phyloP scores from a whole-genome alignment of 2,888 invertebrate genomes.

The Torymus tubicola region DNA sequence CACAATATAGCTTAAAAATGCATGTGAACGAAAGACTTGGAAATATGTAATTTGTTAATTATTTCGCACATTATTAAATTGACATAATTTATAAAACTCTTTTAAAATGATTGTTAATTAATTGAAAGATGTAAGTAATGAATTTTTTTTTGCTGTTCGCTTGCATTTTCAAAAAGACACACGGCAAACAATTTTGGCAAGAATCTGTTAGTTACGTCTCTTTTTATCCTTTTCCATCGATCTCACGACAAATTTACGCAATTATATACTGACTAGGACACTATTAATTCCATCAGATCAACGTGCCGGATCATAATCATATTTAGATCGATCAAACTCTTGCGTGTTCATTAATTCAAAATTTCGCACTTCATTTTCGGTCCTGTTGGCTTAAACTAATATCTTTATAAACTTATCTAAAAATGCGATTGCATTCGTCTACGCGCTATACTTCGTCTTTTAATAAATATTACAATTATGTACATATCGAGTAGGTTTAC shows the following conservation, averaged over 20 bases:
- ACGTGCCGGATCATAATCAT: neutral
- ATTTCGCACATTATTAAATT: slow-evolving; percentile 64
- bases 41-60: neutral
- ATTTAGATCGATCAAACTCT: too few relatives aligned
- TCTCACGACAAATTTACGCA: slow-evolving; percentile 50
- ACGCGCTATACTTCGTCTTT: slow-evolving; percentile 64
- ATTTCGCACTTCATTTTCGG: neutral
- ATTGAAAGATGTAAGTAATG: too few relatives aligned
- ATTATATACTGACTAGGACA: slow-evolving; percentile 72
- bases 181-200: slow-evolving; percentile 55
- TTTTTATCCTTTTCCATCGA: slow-evolving; percentile 11
- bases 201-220: slow-evolving; percentile 7
- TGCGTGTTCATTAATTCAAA: too few relatives aligned
- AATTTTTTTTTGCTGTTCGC: too few relatives aligned
- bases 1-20: slow-evolving; percentile 57
- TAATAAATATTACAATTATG: slow-evolving; percentile 76
- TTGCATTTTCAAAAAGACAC: too few relatives aligned
- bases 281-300: slow-evolving; percentile 55
- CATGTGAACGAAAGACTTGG: neutral
- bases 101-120: too few relatives aligned
- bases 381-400: slow-evolving; percentile 20
- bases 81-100: too few relatives aligned
- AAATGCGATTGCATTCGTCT: slow-evolving; percentile 65
- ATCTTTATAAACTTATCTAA: slow-evolving; percentile 66
- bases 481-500: slow-evolving; percentile 65